Percentiles rank a stretch among this genome's conserved stretches.
Conservation (phyloP, 2,888 invertebrate genomes). For the Dicyrtoma fusca region DNA sequence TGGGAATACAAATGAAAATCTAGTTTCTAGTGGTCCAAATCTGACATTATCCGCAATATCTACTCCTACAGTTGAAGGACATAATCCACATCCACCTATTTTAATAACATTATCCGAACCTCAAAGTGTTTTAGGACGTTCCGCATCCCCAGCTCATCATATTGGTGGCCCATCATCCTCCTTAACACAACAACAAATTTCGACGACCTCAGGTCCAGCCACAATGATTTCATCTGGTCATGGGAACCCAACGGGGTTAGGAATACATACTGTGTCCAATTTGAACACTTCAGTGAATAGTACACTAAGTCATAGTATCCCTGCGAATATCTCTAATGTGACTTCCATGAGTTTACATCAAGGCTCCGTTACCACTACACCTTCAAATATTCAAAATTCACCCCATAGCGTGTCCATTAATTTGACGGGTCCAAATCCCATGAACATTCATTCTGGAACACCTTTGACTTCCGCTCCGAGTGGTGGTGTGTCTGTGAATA, state of each 20-base stretch:
- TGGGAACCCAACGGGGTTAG: background rate
- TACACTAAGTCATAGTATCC: conserved; percentile 12
- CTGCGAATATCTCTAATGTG: conserved; percentile 8
- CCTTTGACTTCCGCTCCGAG: background rate
- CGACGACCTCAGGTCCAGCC: conserved; percentile 3
- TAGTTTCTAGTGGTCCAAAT: conserved; percentile 5
- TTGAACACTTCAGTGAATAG: background rate
- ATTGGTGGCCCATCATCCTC: too few relatives aligned
- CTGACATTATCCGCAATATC: background rate
- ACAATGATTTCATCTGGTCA: conserved; percentile 6
- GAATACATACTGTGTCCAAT: conserved; percentile 14
- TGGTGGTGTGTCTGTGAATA: conserved; percentile 18
- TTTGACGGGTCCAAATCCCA: background rate
- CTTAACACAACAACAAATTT: background rate
- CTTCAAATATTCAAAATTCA: background rate
- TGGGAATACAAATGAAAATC: conserved; percentile 8
- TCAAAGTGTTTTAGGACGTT: conserved; percentile 14
- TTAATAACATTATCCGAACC: conserved; percentile 8
- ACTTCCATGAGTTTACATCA: conserved; percentile 15
- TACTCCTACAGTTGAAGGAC: conserved; percentile 10
- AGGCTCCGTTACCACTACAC: conserved; percentile 2
- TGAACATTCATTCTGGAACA: conserved; percentile 11
- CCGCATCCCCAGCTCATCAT: conserved; percentile 17
- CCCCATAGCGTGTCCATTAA: background rate
- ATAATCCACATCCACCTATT: conserved; percentile 7